Conservation (phyloP, 2,113 vertebrate species). For the Nyctibius bracteatus region DNA sequence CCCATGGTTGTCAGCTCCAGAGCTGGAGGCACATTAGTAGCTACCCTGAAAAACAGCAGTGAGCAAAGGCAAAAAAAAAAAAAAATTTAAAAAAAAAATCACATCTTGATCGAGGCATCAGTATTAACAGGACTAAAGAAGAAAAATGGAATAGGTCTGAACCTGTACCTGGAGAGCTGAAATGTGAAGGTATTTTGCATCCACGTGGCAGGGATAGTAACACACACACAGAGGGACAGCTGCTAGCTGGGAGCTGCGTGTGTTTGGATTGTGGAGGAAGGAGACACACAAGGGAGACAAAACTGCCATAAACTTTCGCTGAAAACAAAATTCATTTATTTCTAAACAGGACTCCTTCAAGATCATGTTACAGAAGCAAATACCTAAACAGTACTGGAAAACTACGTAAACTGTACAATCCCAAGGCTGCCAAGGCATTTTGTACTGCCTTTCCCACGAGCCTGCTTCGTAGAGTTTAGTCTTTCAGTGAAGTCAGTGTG, state of each 20-base stretch:
- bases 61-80: neutral
- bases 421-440: neutral
- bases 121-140: neutral
- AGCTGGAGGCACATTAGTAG: neutral
- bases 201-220: neutral
- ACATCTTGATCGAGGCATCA: neutral
- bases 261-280: neutral
- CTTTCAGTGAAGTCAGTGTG: neutral
- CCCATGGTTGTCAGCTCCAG: rapidly evolving
- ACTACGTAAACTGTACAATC: neutral
- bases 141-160: neutral
- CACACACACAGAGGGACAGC: neutral
- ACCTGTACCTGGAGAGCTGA: neutral
- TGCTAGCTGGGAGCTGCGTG: neutral
- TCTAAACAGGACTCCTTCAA: neutral
- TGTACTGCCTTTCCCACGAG: neutral
- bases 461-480: neutral
- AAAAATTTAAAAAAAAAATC: too few relatives aligned
- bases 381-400: neutral
- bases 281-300: neutral
- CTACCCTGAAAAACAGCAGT: neutral
- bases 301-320: neutral
- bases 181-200: neutral
- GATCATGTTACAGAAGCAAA: neutral
- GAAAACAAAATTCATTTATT: neutral